A percentile compares a stretch with the other conserved stretches of the same genome.
Evolutionary conservation across 2,797 vertebrate species (phyloP).

Genomic region (Hippopotamyrus pictus): DNA sequence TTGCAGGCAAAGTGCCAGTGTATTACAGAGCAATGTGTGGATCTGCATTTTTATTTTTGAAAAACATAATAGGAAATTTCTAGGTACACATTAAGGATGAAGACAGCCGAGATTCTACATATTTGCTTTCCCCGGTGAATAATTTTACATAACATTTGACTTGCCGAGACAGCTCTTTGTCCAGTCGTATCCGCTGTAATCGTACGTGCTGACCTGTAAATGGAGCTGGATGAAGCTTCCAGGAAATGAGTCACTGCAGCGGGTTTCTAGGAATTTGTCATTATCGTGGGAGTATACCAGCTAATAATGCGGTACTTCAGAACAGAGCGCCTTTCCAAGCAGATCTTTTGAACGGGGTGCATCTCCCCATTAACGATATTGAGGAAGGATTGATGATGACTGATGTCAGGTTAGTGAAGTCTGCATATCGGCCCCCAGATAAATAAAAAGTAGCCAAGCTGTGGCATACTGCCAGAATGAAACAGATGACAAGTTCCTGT

Average conservation of each 20-base stretch:
- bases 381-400: constrained; percentile 54
- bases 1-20: neutral
- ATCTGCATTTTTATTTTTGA: neutral
- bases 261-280: neutral
- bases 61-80: neutral
- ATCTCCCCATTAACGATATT: constrained; percentile 61
- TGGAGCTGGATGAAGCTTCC: neutral
- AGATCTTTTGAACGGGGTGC: constrained; percentile 53
- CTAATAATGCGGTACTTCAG: constrained; percentile 31
- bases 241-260: neutral
- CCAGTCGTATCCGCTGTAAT: neutral
- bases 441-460: constrained; percentile 67
- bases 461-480: constrained; percentile 62
- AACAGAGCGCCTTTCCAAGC: constrained; percentile 38
- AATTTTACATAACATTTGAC: neutral
- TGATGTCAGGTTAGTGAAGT: constrained; percentile 53
- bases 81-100: neutral
- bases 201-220: neutral
- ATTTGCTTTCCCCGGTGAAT: neutral
- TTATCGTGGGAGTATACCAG: neutral
- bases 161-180: neutral
- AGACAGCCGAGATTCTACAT: neutral
- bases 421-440: constrained; percentile 56
- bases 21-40: neutral
- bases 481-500: constrained; percentile 54